Evolutionary conservation across 2,888 invertebrate species (phyloP), one percentile per base, ranked within the genome.

Genomic region (Arrhopalites spinosus): DNA sequence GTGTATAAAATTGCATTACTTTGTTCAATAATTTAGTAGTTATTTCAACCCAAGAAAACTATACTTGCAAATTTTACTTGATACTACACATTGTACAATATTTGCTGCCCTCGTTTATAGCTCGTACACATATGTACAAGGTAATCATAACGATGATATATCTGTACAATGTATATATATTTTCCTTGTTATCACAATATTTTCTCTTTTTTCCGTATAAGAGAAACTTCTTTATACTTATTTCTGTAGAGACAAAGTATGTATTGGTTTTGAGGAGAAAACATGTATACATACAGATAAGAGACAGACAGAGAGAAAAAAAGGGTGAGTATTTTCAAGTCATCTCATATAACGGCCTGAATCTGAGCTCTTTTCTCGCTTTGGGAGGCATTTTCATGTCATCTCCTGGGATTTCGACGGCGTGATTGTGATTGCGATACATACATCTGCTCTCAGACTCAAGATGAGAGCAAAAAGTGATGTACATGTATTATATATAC

Each of bases 351-450:
- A 64, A 36, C 17, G 64, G 30, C 30, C n/a, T 7, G 64, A 64
- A 36, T 29, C 64, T 29, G 36, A 29, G 36, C 25, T 25, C 25
- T 36, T 67, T 69, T 53, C 17, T 25, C 29, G 50, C 30, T 56
- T 27, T 27, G 56, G 69, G 69, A 69, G 56, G 29, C 68, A 68
- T 69, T 74, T 50, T 50, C n/a, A n/a, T n/a, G 3, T 5, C 17
- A 17, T 50, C 50, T 50, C 50, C 15, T 5, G 50, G 50, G 50
- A 50, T 50, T 50, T 50, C 11, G n/a, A n/a, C 50, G 66, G 67
- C 36, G 66, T 68, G 67, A 66, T 68, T 66, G 61, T 59, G 67
- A 23, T 36, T 67, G 67, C n/a, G 67, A 67, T 67, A 45, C 45
- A 36, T 36, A 36, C n/a, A 29, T 67, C 45, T 36, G 67, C 67